Base-by-base conservation (phyloP, 2,797 vertebrate genomes). In the Paedocypris micromegethes region DNA sequence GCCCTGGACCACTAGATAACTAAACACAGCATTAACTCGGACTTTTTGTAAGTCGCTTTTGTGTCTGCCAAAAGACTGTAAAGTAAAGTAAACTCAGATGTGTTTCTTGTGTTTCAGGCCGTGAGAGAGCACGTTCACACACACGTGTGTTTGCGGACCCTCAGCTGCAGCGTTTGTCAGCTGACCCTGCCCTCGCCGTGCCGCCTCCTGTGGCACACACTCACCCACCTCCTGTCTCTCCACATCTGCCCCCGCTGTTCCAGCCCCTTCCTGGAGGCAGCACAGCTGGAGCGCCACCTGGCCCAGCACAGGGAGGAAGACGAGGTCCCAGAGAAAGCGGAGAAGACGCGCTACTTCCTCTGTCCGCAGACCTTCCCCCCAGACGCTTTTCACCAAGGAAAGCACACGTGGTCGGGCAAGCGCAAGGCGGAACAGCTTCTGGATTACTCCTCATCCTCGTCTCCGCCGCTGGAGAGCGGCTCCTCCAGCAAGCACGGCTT, bases 241-340 rank as follows among this genome's bases (percentile, higher is more conserved):
- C 94, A 95, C 86, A 90, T 91, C 80, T 98, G 96, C 83, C 93
- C 93, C 0, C 89, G 93, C 42, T 97, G 96, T 0, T 89, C 92
- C 63, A 88, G 77, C 79, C 94, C 93, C 87, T 96, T 96, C 8
- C 82, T 85, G 0, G 85, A 87, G 73, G 86, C 92, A n/a, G 76
- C 89, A 47, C 82, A 81, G 64, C 85, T 90, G 73, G 87, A 90
- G 77, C 75, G 79, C 46, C 96, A 98, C 72, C 86, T 97, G 90
- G 79, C 85, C 0, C 76, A 85, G 3, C 96, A 98, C 69, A 77
- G 82, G 0, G 85, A 87, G 66, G 87, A 89, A 88, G 92, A 86
- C 39, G 74, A 78, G 0, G 55, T 77, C 0, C 88, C 89, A 49
- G 91, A 91, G 69, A 78, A 74, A 73, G 56, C 0, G 2, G 40